phyloP scores from a whole-genome alignment of 2,888 invertebrate species.

The Rosalia funebris region DNA sequence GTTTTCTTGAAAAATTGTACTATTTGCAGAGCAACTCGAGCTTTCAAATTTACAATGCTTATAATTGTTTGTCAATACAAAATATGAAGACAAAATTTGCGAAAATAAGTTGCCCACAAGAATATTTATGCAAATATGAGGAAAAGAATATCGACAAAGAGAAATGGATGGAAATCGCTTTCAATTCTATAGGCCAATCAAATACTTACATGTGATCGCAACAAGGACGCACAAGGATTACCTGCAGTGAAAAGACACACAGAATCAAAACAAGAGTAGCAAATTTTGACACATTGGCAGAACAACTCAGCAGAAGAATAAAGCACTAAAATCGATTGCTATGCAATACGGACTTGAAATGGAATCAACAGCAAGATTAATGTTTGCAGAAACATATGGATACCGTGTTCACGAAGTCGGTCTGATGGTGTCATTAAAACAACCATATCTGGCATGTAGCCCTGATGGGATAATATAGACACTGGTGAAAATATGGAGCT shows the following conservation, averaged over 20 bases:
- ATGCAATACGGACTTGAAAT: slow-evolving; percentile 8
- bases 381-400: slow-evolving; percentile 4
- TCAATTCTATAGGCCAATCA: not conserved
- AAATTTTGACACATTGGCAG: slow-evolving; percentile 1
- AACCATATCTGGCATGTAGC: not conserved
- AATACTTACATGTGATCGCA: slow-evolving; percentile 2
- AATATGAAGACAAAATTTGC: not conserved
- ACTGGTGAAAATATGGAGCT: not conserved
- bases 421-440: not conserved
- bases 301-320: not conserved
- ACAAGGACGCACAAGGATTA: not conserved
- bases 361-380: slow-evolving; percentile 5
- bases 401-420: slow-evolving; percentile 1
- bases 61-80: not conserved
- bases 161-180: not conserved
- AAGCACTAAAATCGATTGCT: not conserved
- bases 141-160: not conserved
- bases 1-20: not conserved
- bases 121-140: not conserved
- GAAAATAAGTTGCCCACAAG: not conserved
- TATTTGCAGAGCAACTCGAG: not conserved
- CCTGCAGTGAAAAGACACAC: not conserved
- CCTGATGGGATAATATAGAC: not conserved
- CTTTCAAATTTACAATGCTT: not conserved
- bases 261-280: not conserved